Conservation (phyloP, 1,140 invertebrate species). For the Bombus superbus region DNA sequence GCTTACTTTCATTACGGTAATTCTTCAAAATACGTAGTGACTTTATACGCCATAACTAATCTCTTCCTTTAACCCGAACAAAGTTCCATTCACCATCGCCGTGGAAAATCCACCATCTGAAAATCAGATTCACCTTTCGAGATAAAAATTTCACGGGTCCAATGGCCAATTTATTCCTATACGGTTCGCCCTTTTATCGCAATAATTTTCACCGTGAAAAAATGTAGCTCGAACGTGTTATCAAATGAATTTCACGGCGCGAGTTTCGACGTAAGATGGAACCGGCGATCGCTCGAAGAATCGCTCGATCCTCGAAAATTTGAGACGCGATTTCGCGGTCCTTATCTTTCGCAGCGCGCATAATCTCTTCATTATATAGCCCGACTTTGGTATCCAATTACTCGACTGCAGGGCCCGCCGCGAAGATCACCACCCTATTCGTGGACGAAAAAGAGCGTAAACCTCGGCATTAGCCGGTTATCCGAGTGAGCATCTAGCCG, state of each 20-base stretch:
- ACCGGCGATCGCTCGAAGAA: not conserved
- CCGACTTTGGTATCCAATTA: slow-evolving; percentile 56
- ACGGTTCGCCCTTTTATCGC: no score
- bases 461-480: slow-evolving; percentile 64
- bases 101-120: not conserved
- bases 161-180: not conserved
- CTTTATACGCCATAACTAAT: not conserved
- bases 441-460: slow-evolving; percentile 59
- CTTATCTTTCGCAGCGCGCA: slow-evolving; percentile 8
- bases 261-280: not conserved
- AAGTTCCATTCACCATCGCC: not conserved
- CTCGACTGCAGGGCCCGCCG: slow-evolving; percentile 20
- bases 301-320: not conserved
- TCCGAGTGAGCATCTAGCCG: slow-evolving; percentile 60
- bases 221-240: not conserved
- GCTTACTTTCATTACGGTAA: not conserved
- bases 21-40: not conserved
- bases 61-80: not conserved
- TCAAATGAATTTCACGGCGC: slow-evolving; percentile 22
- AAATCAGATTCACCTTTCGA: not conserved
- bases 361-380: slow-evolving; percentile 59
- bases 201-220: not conserved
- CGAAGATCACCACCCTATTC: slow-evolving; percentile 55
- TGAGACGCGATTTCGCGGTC: not conserved
- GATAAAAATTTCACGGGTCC: not conserved